A percentile compares a stretch with the other conserved stretches of the same genome.
phyloP scores from a whole-genome alignment of 2,888 invertebrate genomes.

The Schrankia costaestrigalis region DNA sequence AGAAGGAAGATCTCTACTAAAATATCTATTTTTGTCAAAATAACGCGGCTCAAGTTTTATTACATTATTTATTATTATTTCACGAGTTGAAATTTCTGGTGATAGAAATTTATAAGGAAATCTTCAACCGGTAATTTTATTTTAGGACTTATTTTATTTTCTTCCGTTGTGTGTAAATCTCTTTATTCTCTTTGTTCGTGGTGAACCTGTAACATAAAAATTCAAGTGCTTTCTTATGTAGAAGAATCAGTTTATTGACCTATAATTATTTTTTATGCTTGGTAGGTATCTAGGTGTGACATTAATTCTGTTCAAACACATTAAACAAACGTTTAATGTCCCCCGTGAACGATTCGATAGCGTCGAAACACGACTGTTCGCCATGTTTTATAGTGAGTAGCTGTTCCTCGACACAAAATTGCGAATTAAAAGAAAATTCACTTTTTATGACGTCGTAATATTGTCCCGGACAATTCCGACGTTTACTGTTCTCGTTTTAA shows the following conservation, averaged over 20 bases:
- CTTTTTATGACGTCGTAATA: conserved; percentile 58
- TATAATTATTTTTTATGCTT: conserved; percentile 49
- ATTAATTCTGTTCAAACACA: conserved; percentile 56
- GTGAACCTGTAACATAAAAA: conserved; percentile 14
- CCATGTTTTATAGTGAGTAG: conserved; percentile 57
- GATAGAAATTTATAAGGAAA: conserved; percentile 6
- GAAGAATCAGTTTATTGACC: conserved; percentile 43
- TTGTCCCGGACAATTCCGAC: conserved; percentile 48
- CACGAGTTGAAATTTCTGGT: conserved; percentile 1
- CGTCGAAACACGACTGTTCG: conserved; percentile 44
- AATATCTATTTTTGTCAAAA: conserved; percentile 2
- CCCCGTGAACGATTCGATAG: conserved; percentile 45
- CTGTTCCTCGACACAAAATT: conserved; percentile 54
- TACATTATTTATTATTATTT: conserved; percentile 3
- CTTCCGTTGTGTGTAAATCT: conserved; percentile 13
- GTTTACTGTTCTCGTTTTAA: conserved; percentile 50
- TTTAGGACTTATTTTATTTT: conserved; percentile 11
- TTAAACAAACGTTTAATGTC: conserved; percentile 56
- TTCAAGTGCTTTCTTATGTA: conserved; percentile 42
- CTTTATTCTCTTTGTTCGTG: conserved; percentile 6
- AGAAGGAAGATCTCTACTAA: neutral
- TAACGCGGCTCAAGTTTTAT: conserved; percentile 4
- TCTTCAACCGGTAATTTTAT: conserved; percentile 4
- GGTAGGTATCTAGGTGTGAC: conserved; percentile 48
- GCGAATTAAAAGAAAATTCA: conserved; percentile 61